A percentile compares a stretch with the other conserved stretches of the same genome.
Conservation (phyloP, 1,140 invertebrate genomes). For the Asobara japonica region DNA sequence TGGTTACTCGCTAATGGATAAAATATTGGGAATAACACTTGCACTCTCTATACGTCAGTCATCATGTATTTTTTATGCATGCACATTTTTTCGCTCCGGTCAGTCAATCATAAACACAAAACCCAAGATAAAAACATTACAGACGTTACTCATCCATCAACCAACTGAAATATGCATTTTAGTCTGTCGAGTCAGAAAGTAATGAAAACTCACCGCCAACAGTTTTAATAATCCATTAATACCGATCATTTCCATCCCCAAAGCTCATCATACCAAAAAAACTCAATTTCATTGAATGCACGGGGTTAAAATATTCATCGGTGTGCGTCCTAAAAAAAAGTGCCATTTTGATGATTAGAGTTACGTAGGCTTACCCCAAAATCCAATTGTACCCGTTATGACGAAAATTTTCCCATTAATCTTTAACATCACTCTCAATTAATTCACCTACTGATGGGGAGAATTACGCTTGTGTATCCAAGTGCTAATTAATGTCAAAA, state of each 20-base stretch:
- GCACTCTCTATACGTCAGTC: too few species aligned
- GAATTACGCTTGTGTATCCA: not conserved
- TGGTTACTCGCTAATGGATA: too few species aligned
- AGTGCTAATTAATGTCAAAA: conserved; percentile 14
- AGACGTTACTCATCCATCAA: not conserved
- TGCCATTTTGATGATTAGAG: not conserved
- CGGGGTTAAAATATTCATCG: not conserved
- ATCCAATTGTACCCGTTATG: conserved; percentile 1
- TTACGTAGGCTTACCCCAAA: not conserved
- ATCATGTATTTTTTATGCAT: too few species aligned
- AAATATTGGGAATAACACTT: too few species aligned
- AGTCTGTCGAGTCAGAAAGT: too few species aligned
- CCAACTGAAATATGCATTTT: not conserved
- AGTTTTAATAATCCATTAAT: not conserved
- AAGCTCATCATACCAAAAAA: not conserved
- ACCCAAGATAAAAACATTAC: too few species aligned
- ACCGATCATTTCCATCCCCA: not conserved
- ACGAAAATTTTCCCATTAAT: conserved; percentile 15
- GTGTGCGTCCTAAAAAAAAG: not conserved
- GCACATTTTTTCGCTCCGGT: too few species aligned
- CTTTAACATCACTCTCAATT: conserved; percentile 8
- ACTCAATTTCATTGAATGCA: not conserved
- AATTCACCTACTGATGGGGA: not conserved
- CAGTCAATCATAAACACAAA: too few species aligned
- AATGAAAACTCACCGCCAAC: not conserved